A percentile compares a stretch with the other conserved stretches of the same genome.
Evolutionary conservation across 2,888 invertebrate species (phyloP).

Genomic region (Bimastos eiseni): DNA sequence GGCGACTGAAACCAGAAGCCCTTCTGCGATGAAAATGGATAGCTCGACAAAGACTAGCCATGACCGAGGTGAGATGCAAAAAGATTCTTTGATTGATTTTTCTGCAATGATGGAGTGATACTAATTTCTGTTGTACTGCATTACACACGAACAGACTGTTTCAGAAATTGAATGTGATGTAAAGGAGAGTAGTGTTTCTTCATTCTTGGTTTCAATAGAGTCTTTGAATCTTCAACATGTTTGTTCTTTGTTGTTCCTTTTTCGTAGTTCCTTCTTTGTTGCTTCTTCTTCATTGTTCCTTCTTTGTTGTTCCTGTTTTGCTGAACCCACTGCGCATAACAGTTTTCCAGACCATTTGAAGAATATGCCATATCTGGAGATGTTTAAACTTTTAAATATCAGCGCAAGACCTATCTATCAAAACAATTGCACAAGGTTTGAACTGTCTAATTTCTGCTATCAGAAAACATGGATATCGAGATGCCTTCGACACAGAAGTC

Average conservation of each 20-base stretch:
- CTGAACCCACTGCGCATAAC: too few species aligned
- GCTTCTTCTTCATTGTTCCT: too few species aligned
- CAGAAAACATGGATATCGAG: background rate
- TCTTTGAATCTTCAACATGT: too few species aligned
- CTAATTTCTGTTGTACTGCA: background rate
- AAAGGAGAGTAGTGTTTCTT: background rate
- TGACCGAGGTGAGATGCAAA: background rate
- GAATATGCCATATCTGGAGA: too few species aligned
- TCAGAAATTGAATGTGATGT: background rate
- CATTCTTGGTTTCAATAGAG: background rate
- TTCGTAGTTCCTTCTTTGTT: too few species aligned
- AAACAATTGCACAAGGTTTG: too few species aligned
- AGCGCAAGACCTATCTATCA: too few species aligned
- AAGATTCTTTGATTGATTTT: background rate
- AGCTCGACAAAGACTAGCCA: background rate
- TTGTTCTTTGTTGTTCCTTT: too few species aligned
- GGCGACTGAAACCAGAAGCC: background rate
- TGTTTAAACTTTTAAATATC: too few species aligned
- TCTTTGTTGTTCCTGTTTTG: too few species aligned
- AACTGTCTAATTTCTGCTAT: background rate
- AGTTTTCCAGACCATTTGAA: too few species aligned
- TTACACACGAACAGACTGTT: background rate
- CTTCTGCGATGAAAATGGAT: background rate
- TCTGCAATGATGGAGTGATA: background rate
- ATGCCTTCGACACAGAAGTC: background rate